These are phyloP conservation scores for Harmothoe impar DNA, from an alignment of 2,888 invertebrate species.

Conservation along the genomic window DNA sequence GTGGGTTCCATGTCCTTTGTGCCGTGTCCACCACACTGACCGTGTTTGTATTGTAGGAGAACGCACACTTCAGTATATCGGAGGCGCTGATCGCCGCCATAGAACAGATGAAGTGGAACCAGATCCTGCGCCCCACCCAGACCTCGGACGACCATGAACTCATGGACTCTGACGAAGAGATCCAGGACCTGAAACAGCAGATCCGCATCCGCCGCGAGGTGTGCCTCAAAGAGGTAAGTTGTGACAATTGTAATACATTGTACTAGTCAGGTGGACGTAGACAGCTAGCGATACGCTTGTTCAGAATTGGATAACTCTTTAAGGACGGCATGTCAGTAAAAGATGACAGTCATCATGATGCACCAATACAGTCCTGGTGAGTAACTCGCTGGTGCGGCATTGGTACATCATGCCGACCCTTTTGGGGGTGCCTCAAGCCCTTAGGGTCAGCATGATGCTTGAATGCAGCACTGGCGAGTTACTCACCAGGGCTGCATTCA, in stretches of 20 bases:
- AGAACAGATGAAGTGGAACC: slow-evolving; percentile 85
- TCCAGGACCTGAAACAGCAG: slow-evolving; percentile 87
- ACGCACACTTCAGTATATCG: slow-evolving; percentile 92
- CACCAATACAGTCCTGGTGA: no score
- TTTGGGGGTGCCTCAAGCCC: no score
- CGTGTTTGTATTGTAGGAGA: slow-evolving; percentile 90
- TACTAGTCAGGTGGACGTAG: background rate
- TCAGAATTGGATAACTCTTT: background rate
- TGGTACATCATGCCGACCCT: no score
- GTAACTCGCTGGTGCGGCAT: no score
- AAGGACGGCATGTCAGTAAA: no score
- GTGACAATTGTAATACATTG: no score
- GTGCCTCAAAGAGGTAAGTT: slow-evolving; percentile 79
- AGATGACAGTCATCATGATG: no score
- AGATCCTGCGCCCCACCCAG: slow-evolving; percentile 73
- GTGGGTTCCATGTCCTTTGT: no score
- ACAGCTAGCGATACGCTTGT: background rate
- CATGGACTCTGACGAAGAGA: slow-evolving; percentile 88
- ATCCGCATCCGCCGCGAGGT: slow-evolving; percentile 86
- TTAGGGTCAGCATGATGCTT: no score
- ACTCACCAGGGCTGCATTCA: no score
- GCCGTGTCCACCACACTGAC: no score
- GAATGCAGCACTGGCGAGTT: no score
- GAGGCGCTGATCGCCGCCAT: slow-evolving; percentile 93
- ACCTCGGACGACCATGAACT: slow-evolving; percentile 73